These are phyloP conservation scores for Philereme vetulata DNA, from an alignment of 2,888 invertebrate species.

Conservation along the genomic window DNA sequence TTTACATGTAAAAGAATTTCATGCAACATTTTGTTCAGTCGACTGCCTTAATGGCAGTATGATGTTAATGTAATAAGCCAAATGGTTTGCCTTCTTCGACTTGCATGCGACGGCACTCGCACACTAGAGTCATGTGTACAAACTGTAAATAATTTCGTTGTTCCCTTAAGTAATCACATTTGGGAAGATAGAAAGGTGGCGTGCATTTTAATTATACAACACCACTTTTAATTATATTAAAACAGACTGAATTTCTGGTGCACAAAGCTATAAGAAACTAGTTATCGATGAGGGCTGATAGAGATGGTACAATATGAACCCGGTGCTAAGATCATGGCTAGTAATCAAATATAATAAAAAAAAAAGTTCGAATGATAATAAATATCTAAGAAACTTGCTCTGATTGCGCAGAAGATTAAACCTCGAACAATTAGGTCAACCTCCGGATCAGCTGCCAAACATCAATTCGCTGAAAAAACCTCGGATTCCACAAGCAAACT, in stretches of 20 bases:
- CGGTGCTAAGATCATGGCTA: neutral
- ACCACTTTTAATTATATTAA: constrained; percentile 11
- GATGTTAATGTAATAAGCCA: constrained; percentile 77
- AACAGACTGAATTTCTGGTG: no score
- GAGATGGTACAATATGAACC: no score
- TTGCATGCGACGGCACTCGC: constrained; percentile 60
- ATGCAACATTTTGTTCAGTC: constrained; percentile 69
- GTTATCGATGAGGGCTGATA: no score
- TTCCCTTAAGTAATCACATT: constrained; percentile 22
- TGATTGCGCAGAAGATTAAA: constrained; percentile 23
- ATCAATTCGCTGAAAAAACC: constrained; percentile 54
- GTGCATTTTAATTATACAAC: constrained; percentile 5
- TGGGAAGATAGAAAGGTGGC: constrained; percentile 18
- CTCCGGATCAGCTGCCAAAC: constrained; percentile 48
- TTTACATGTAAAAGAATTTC: constrained; percentile 54
- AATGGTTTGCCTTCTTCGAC: constrained; percentile 62
- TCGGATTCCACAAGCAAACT: constrained; percentile 66
- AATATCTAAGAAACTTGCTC: neutral
- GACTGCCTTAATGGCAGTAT: constrained; percentile 66
- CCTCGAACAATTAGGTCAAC: constrained; percentile 38
- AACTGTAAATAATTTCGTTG: constrained; percentile 45
- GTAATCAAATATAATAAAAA: neutral
- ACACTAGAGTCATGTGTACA: constrained; percentile 50
- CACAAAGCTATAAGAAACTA: no score
- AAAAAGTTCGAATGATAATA: neutral